Conservation (phyloP, 1,140 invertebrate species). For the Druon quercuslanigerum region DNA sequence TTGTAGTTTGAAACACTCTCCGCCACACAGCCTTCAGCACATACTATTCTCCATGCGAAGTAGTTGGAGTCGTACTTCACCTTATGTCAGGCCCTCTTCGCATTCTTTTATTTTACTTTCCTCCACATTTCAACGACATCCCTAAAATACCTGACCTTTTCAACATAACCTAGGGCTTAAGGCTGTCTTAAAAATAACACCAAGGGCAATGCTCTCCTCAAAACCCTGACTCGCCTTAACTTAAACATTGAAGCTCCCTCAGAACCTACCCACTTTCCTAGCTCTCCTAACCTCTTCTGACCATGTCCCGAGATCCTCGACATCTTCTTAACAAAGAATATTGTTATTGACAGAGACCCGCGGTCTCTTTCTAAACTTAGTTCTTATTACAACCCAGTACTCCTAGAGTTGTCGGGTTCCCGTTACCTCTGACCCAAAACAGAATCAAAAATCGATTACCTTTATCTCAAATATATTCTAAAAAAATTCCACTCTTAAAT, state of each 20-base stretch:
- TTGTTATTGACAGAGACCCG: constrained; percentile 3
- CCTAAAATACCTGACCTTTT: no score
- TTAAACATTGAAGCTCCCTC: constrained; percentile 17
- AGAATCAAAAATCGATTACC: constrained; percentile 22
- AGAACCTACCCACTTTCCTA: constrained; percentile 16
- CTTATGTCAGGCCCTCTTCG: no score
- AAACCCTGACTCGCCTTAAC: background rate
- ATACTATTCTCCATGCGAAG: no score
- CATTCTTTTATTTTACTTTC: no score
- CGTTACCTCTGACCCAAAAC: background rate
- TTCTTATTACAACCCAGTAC: constrained; percentile 38
- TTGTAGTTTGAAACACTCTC: no score
- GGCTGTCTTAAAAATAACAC: constrained; percentile 1
- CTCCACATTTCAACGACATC: no score
- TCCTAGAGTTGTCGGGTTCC: background rate
- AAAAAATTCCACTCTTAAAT: constrained; percentile 13
- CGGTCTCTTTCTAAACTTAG: background rate
- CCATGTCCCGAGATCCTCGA: constrained; percentile 37
- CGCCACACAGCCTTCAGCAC: no score
- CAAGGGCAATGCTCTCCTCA: constrained; percentile 11
- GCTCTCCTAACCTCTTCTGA: background rate
- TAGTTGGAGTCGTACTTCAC: no score
- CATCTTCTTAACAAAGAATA: constrained; percentile 35
- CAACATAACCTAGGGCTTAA: no score
- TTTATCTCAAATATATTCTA: constrained; percentile 5